Percentiles rank a stretch among this genome's conserved stretches.
These are phyloP conservation scores for Pyrochroa serraticornis DNA, from an alignment of 2,888 invertebrate species.

Conservation along the genomic window DNA sequence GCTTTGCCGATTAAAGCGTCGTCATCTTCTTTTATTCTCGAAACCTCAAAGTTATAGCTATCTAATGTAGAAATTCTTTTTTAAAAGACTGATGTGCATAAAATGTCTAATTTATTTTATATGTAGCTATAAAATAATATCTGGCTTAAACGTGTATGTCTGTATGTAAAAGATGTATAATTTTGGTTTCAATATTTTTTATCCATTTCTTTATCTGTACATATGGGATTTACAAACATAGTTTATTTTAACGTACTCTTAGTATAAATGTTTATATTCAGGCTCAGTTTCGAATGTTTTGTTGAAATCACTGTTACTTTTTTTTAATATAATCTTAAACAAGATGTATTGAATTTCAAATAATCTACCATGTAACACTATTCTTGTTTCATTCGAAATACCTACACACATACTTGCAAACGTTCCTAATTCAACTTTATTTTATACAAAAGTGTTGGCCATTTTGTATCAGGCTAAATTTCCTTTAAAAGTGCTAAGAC, in stretches of 20 bases:
- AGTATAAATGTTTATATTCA: slow-evolving; percentile 8
- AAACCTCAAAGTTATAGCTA: slow-evolving; percentile 45
- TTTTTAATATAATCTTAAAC: slow-evolving; percentile 1
- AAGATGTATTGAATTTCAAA: slow-evolving; percentile 4
- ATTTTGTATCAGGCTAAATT: too few relatives aligned
- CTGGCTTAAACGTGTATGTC: slow-evolving; percentile 23
- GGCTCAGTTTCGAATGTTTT: background rate
- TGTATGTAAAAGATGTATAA: slow-evolving; percentile 4
- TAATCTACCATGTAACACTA: background rate
- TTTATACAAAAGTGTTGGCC: too few relatives aligned
- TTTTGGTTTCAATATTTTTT: slow-evolving; percentile 1
- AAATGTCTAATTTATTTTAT: slow-evolving; percentile 33
- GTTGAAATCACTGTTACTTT: slow-evolving; percentile 1
- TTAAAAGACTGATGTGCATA: slow-evolving; percentile 45
- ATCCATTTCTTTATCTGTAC: slow-evolving; percentile 8
- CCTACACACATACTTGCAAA: background rate
- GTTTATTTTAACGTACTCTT: slow-evolving; percentile 16
- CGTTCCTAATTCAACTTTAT: background rate
- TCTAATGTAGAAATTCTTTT: slow-evolving; percentile 26
- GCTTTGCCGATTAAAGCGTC: slow-evolving; percentile 24
- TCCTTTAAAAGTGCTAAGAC: too few relatives aligned
- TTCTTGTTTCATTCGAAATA: background rate
- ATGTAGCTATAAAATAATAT: slow-evolving; percentile 10
- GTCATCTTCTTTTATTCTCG: slow-evolving; percentile 33
- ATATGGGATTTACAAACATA: background rate